Base-by-base conservation (phyloP, 1,140 invertebrate species). In the Propsilocerus akamusi region DNA sequence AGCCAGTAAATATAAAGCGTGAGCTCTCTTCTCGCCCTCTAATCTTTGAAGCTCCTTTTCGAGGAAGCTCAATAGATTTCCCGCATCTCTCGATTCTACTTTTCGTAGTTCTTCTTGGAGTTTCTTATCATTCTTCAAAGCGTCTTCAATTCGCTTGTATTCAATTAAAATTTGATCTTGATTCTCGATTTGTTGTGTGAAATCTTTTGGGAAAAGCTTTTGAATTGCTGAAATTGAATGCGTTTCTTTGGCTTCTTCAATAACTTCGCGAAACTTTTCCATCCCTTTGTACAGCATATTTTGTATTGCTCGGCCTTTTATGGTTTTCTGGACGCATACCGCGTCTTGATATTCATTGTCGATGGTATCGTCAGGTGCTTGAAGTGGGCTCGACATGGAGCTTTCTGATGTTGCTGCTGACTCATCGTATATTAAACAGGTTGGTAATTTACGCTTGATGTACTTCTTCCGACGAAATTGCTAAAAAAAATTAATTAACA, bases 41-140 rank as follows among this genome's bases (percentile, higher is more conserved):
- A 85, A 61, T 25, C 78, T 70, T 26, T 72, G 59, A 55, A 84
- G 62, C 68, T 86, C 81, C 61, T 85, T 82, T 52, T 71, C 75
- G 6, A 83, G 63, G 60, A 75, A 79, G 56, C 78, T 73, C 49
- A 81, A 54, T 56, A 73, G 67, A 24, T 70, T 69, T n/a, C 70
- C 69, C 2, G 78, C 57, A 25, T 72, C 68, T 50, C 62, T 65
- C 28, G 75, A 76, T 59, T 80, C 72, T 10, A 75, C 66, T 51
- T 61, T 63, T 49, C 14, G 6, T 47, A 47, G n/a, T 5, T 25
- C 46, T 47, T 47, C 22, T 25, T 47, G 7, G 11, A 47, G 14
- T 47, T 25, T 25, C n/a, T 12, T n/a, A 25, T 47, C 46, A 11
- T 25, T 26, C n/a, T 65, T 57, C 7, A 71, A 50, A 46, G 67